A percentile compares a stretch with the other conserved stretches of the same genome.
These are phyloP conservation scores for Thryonomys swinderianus DNA, from an alignment of 2,113 vertebrate genomes.

Conservation along the genomic window DNA sequence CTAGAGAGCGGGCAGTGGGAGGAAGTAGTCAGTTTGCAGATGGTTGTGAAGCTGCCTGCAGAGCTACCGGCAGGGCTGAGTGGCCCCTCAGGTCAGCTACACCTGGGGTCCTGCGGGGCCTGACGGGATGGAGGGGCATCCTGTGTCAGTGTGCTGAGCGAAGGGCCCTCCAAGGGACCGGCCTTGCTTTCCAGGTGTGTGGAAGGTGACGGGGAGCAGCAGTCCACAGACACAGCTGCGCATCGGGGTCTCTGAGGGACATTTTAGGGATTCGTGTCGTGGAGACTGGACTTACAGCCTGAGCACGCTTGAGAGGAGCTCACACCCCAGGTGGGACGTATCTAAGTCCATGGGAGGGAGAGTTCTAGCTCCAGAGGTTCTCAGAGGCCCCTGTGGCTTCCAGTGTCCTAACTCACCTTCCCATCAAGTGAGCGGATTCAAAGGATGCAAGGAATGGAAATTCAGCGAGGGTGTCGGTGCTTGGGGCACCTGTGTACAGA, in stretches of 20 bases:
- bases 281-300: background rate
- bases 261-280: too few species aligned
- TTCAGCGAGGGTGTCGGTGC: background rate
- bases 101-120: too few species aligned
- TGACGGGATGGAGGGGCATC: too few species aligned
- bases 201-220: background rate
- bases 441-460: background rate
- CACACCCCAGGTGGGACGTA: background rate
- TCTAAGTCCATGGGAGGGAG: background rate
- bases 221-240: too few species aligned
- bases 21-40: constrained; percentile 69
- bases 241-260: too few species aligned
- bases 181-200: background rate
- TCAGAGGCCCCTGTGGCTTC: background rate
- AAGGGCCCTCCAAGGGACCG: too few species aligned
- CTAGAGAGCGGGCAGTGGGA: background rate
- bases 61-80: background rate
- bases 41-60: background rate
- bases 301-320: background rate
- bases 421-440: background rate
- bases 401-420: background rate
- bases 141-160: too few species aligned
- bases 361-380: background rate
- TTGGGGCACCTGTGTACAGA: background rate
- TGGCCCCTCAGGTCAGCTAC: too few species aligned